A percentile compares a stretch with the other conserved stretches of the same genome.
Conservation (phyloP, 2,888 invertebrate species). For the Polyommatus iphigenia region DNA sequence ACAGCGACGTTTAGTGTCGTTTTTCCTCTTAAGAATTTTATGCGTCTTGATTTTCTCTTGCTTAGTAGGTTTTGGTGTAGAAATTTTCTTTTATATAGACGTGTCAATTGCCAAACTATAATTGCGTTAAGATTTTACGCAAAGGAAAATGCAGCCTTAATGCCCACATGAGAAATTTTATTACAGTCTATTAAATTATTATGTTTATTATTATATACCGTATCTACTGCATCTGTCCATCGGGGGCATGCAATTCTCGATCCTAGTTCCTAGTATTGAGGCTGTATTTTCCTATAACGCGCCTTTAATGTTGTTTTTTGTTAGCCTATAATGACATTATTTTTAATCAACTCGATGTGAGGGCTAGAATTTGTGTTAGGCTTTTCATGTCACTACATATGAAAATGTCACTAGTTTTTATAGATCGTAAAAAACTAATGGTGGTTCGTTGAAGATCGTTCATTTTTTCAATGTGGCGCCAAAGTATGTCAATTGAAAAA, state of each 20-base stretch:
- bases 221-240: conserved; percentile 24
- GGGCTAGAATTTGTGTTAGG: conserved; percentile 45
- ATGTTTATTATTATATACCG: conserved; percentile 25
- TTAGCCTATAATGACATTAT: conserved; percentile 64
- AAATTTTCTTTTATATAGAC: neutral
- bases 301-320: conserved; percentile 52
- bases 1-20: neutral
- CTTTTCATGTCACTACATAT: conserved; percentile 44
- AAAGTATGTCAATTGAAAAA: conserved; percentile 12
- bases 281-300: neutral
- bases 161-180: conserved; percentile 27
- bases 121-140: neutral
- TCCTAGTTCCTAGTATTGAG: neutral
- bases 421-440: conserved; percentile 17
- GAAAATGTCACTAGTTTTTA: conserved; percentile 42
- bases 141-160: conserved; percentile 7
- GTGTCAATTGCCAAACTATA: neutral
- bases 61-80: neutral
- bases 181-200: conserved; percentile 18
- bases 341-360: conserved; percentile 69
- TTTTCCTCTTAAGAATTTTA: neutral
- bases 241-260: neutral
- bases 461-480: neutral
- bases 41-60: neutral
- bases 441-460: neutral